Evolutionary conservation across 2,113 vertebrate species (phyloP), one percentile per base, ranked within the genome.

Genomic region (Coregonus clupeaformis): DNA sequence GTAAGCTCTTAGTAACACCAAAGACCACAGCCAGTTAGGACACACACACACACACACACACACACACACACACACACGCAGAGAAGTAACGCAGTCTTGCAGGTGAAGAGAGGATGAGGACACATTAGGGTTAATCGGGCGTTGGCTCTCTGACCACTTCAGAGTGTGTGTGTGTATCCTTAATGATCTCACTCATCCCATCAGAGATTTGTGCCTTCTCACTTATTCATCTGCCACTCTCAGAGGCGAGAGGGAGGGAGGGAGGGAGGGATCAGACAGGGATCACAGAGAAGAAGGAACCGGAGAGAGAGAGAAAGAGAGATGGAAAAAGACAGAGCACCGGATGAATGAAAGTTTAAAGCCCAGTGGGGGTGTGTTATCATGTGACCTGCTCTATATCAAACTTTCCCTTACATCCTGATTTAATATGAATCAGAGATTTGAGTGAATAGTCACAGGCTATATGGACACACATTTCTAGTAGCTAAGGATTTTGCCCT

Each of bases 1-100:
- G 81, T 88, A 88, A 89, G 90, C 82, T 82, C 82, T 79, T 84
- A 87, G 90, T 89, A 90, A 88, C 84, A 79, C 82, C 89, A 88
- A 86, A 87, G 85, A 72, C 47, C 27, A 66, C 2, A 3, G 14
- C 64, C n/a, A n/a, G n/a, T n/a, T n/a, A n/a, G n/a, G n/a, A 30
- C 29, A 30, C 29, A 30, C 29, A 30, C 29, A 30, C 29, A 30
- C 3, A 30, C 3, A 73, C 60, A 73, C 47, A 30, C 68, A 55
- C 69, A 82, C 63, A 30, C 30, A 57, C 73, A 80, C 25, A 69
- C 27, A 69, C 32, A 69, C 72, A 68, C 71, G 47, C 52, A 55
- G 68, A 80, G 29, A 9, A 76, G 74, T 82, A 76, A 80, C 20
- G 59, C 71, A 36, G 69, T 64, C 70, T 85, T 80, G 71, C 87